phyloP scores from a whole-genome alignment of 1,140 invertebrate species.

The Oreohelix idahoensis region DNA sequence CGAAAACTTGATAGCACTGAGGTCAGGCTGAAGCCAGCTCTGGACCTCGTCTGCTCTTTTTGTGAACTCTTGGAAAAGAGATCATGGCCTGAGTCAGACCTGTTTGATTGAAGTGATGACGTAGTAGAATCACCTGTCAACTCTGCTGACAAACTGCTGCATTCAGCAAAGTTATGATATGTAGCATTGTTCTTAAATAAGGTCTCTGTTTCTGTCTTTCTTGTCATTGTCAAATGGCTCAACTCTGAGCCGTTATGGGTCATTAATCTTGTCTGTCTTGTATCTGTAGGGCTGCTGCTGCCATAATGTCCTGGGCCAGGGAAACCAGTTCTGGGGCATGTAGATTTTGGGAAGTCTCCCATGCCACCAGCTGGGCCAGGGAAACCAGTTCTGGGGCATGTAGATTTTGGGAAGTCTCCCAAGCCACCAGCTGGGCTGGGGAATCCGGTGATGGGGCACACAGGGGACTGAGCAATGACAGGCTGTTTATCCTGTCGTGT shows the following conservation, averaged over 20 bases:
- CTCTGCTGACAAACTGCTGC: background rate
- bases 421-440: conserved; percentile 26
- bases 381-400: conserved; percentile 28
- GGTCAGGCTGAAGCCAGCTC: conserved; percentile 19
- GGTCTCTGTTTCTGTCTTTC: background rate
- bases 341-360: conserved; percentile 22
- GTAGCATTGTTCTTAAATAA: background rate
- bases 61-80: background rate
- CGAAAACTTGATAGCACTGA: conserved; percentile 33
- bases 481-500: background rate
- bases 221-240: background rate
- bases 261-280: background rate
- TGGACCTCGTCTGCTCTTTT: conserved; percentile 23
- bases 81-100: background rate
- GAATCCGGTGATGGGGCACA: conserved; percentile 33
- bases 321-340: conserved; percentile 29
- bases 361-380: conserved; percentile 23
- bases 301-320: conserved; percentile 25
- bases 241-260: background rate
- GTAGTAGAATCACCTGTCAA: background rate
- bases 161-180: background rate
- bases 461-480: conserved; percentile 24
- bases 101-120: background rate
- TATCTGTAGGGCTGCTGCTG: background rate
- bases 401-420: conserved; percentile 5